Percentiles rank a stretch among this genome's conserved stretches.
phyloP scores from a whole-genome alignment of 1,140 invertebrate species.

The Coptotermes formosanus region DNA sequence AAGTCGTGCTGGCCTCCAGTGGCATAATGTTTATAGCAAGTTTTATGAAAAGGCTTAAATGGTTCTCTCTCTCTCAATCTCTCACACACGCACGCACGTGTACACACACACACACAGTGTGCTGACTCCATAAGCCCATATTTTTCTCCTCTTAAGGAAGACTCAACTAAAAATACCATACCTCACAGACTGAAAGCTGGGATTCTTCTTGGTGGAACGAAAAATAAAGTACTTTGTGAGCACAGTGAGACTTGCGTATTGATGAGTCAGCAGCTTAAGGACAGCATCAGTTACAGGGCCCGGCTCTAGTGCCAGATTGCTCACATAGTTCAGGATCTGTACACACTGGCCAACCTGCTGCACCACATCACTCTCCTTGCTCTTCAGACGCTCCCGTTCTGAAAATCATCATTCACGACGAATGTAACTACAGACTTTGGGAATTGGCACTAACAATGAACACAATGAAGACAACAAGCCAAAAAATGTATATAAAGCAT shows the following conservation, averaged over 20 bases:
- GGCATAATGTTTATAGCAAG: too few species aligned
- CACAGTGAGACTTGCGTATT: conserved; percentile 49
- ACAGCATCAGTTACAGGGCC: conserved; percentile 46
- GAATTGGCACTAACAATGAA: too few species aligned
- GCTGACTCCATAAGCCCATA: too few species aligned
- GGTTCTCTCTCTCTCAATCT: too few species aligned
- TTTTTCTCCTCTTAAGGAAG: too few species aligned
- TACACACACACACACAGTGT: too few species aligned
- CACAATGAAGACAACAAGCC: too few species aligned
- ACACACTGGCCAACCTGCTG: conserved; percentile 49
- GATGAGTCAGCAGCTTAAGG: conserved; percentile 50
- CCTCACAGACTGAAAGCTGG: background rate
- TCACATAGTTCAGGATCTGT: conserved; percentile 46
- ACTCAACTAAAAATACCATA: background rate
- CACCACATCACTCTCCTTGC: conserved; percentile 50
- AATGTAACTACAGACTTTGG: too few species aligned
- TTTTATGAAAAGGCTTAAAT: too few species aligned
- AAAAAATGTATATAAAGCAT: too few species aligned
- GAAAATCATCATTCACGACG: background rate
- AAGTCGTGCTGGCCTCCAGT: too few species aligned
- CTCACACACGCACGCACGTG: too few species aligned
- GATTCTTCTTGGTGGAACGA: conserved; percentile 47
- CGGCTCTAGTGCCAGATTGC: conserved; percentile 43
- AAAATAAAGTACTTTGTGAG: conserved; percentile 53
- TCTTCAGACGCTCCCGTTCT: conserved; percentile 44